Conservation (phyloP, 2,888 invertebrate species). For the Altica lythri region DNA sequence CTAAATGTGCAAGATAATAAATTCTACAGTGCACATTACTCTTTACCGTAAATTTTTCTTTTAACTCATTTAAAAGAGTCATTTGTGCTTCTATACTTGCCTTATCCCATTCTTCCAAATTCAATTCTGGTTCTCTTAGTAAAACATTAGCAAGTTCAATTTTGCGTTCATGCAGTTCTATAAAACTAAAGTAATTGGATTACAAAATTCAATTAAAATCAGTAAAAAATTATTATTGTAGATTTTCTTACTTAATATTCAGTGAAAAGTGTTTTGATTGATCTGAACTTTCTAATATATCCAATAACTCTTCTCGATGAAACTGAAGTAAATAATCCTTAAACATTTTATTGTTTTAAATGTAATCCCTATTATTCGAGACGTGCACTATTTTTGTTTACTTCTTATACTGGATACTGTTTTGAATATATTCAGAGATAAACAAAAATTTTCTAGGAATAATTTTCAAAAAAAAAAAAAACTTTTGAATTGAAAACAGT, state of each 20-base stretch:
- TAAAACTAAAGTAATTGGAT: slow-evolving; percentile 67
- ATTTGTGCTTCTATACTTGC: slow-evolving; percentile 67
- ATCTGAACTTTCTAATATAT: slow-evolving; percentile 66
- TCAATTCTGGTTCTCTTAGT: slow-evolving; percentile 66
- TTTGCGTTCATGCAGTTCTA: slow-evolving; percentile 71
- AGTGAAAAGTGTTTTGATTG: slow-evolving; percentile 67
- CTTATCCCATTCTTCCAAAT: slow-evolving; percentile 67
- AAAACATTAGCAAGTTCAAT: slow-evolving; percentile 71
- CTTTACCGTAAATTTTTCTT: slow-evolving; percentile 60
- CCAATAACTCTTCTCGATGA: slow-evolving; percentile 65
- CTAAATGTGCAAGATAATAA: slow-evolving; percentile 58
- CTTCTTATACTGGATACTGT: no score
- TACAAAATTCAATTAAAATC: not conserved
- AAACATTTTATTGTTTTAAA: no score
- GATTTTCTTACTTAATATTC: slow-evolving; percentile 67
- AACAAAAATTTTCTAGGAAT: no score
- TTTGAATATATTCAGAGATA: no score
- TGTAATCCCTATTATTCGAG: no score
- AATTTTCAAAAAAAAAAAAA: no score
- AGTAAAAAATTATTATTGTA: slow-evolving; percentile 9
- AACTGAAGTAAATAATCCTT: slow-evolving; percentile 62
- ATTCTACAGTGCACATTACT: slow-evolving; percentile 68
- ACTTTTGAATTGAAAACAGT: no score
- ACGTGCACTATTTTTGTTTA: no score
- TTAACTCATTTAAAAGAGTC: slow-evolving; percentile 55